phyloP scores from a whole-genome alignment of 2,888 invertebrate species.

The Tillus elongatus region DNA sequence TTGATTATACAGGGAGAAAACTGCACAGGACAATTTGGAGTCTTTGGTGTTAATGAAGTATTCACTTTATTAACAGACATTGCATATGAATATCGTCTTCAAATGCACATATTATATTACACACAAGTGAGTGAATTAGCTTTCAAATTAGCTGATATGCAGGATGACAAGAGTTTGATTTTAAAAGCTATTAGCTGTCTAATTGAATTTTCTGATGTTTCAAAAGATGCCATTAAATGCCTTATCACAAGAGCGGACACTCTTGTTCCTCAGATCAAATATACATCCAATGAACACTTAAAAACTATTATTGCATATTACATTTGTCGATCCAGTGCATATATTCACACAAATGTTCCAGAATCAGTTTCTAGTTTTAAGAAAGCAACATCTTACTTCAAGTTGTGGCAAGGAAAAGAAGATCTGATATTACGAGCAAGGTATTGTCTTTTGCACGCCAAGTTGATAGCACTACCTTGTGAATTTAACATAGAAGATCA shows the following conservation, averaged over 20 bases:
- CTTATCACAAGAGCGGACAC: not conserved
- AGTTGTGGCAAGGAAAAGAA: too few species aligned
- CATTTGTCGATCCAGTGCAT: not conserved
- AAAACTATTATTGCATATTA: constrained; percentile 1
- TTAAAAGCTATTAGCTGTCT: constrained; percentile 26
- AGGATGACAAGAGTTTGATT: constrained; percentile 19
- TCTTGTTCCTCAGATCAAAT: not conserved
- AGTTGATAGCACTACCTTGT: constrained; percentile 3
- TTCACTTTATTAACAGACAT: constrained; percentile 21
- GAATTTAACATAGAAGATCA: not conserved
- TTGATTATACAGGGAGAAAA: constrained; percentile 11
- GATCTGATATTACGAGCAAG: not conserved
- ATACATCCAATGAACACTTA: not conserved
- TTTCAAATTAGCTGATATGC: constrained; percentile 21
- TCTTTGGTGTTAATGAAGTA: constrained; percentile 11
- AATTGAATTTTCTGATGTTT: not conserved
- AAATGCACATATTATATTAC: constrained; percentile 23
- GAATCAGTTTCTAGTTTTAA: not conserved
- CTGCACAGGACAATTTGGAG: constrained; percentile 9
- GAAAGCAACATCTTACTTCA: too few species aligned
- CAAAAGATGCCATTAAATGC: not conserved
- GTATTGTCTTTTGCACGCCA: not conserved
- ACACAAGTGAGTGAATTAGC: constrained; percentile 25
- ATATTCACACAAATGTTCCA: not conserved
- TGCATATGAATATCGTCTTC: constrained; percentile 27